These are phyloP conservation scores for Aepyceros melampus DNA, from an alignment of 2,113 vertebrate genomes.

Conservation along the genomic window DNA sequence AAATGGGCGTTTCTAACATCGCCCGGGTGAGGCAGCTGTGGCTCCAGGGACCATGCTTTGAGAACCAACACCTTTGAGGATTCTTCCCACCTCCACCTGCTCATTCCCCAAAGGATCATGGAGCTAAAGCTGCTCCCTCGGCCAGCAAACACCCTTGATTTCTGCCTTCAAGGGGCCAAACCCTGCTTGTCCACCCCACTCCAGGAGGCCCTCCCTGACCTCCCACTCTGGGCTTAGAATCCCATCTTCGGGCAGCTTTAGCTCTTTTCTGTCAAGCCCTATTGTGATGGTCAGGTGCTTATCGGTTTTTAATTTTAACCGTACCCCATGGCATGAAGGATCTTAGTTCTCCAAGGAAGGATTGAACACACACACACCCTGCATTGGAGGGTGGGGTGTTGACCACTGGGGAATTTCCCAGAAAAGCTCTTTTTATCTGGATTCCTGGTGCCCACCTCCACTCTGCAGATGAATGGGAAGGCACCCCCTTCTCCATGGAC, in stretches of 20 bases:
- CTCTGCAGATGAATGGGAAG: not conserved
- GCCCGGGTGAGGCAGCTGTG: accelerated
- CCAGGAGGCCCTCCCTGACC: not conserved
- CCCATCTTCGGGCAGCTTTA: not conserved
- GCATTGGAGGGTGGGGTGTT: not conserved
- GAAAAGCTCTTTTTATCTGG: too few relatives aligned
- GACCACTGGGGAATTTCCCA: not conserved
- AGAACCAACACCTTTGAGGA: not conserved
- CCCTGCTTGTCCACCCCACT: not conserved
- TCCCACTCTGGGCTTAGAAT: too few relatives aligned
- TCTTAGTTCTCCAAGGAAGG: not conserved
- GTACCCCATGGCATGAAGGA: not conserved
- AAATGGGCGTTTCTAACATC: accelerated
- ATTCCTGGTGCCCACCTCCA: accelerated
- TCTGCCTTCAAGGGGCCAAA: not conserved
- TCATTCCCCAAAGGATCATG: accelerated
- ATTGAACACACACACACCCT: not conserved
- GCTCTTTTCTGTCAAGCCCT: not conserved
- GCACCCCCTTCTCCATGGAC: not conserved
- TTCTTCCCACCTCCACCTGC: not conserved
- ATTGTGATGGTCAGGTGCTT: not conserved
- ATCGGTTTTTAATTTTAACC: not conserved
- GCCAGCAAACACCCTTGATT: not conserved
- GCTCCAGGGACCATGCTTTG: accelerated
- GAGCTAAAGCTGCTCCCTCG: not conserved